Percentiles rank a stretch among this genome's conserved stretches.
Conservation (phyloP, 2,797 vertebrate genomes). For the Neosalanx taihuensis region DNA sequence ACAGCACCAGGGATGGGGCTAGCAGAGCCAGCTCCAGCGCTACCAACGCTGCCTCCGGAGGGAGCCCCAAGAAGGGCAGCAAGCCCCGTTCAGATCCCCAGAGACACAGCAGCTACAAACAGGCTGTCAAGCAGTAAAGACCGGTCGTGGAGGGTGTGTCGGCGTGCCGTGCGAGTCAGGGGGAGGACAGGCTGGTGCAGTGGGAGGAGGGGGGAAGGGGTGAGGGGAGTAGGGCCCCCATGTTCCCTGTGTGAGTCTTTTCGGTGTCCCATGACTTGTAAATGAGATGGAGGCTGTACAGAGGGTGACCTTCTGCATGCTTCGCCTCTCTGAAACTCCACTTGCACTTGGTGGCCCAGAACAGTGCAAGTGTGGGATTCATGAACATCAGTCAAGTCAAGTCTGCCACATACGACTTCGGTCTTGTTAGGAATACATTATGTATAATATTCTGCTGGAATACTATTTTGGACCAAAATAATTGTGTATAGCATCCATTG, state of each 20-base stretch:
- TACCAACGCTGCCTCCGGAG: conserved; percentile 13
- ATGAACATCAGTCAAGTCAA: not conserved
- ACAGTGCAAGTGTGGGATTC: not conserved
- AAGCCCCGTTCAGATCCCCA: conserved; percentile 64
- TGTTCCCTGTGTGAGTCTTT: not conserved
- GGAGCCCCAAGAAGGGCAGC: conserved; percentile 43
- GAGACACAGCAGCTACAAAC: conserved; percentile 65
- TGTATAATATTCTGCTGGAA: not conserved
- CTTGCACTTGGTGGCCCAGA: not conserved
- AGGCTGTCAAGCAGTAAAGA: conserved; percentile 69
- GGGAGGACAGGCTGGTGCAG: not conserved
- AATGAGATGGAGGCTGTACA: not conserved
- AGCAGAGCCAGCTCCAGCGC: conserved; percentile 22
- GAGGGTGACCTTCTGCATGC: not conserved
- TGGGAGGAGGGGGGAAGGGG: not conserved
- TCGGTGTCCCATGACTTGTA: conserved; percentile 9
- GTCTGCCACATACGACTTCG: not conserved
- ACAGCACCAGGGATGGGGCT: conserved; percentile 50
- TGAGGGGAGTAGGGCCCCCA: not conserved
- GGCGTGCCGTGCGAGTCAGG: not conserved
- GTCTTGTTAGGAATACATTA: not conserved
- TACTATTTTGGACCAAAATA: conserved; percentile 2
- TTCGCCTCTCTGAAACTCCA: conserved; percentile 1
- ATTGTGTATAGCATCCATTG: no score
- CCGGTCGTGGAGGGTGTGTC: conserved; percentile 13